These are phyloP conservation scores for Sycon ciliatum DNA, from an alignment of 37 sponge, comb jelly and placozoan species.

Conservation along the genomic window DNA sequence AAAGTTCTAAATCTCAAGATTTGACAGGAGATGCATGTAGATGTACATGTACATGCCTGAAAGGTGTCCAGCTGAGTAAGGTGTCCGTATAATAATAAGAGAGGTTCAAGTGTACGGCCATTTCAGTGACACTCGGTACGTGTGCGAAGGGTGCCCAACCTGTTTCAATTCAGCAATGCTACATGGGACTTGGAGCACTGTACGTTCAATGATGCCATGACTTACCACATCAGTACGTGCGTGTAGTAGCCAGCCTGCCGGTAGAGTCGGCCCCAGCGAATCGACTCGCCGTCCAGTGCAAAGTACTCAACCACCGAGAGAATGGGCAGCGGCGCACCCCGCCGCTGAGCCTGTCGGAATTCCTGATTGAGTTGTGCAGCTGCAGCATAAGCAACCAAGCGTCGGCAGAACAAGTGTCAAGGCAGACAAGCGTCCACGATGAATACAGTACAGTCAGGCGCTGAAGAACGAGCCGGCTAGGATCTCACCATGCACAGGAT, in stretches of 20 bases:
- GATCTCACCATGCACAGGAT: no score
- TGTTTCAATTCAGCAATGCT: no score
- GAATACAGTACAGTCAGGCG: background rate
- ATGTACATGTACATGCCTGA: no score
- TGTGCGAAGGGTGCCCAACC: no score
- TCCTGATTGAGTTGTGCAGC: slow-evolving; percentile 49
- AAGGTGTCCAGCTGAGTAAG: no score
- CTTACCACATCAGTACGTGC: slow-evolving; percentile 72
- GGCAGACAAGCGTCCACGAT: background rate
- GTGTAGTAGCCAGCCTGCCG: slow-evolving; percentile 76
- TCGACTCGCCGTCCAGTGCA: slow-evolving; percentile 82
- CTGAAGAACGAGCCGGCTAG: background rate
- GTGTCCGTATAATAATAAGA: no score
- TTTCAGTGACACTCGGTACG: no score
- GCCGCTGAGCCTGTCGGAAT: slow-evolving; percentile 66
- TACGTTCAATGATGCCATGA: no score
- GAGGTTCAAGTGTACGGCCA: no score
- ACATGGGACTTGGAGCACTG: no score
- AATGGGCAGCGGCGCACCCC: slow-evolving; percentile 78
- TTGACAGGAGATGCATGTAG: no score
- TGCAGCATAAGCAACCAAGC: slow-evolving; percentile 19
- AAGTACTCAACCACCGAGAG: slow-evolving; percentile 87
- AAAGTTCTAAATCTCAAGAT: no score
- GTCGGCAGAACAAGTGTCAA: background rate
- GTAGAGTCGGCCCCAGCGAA: slow-evolving; percentile 75